A percentile compares a stretch with the other conserved stretches of the same genome.
phyloP scores from a whole-genome alignment of 2,797 vertebrate species.

The Uromys caudimaculatus region DNA sequence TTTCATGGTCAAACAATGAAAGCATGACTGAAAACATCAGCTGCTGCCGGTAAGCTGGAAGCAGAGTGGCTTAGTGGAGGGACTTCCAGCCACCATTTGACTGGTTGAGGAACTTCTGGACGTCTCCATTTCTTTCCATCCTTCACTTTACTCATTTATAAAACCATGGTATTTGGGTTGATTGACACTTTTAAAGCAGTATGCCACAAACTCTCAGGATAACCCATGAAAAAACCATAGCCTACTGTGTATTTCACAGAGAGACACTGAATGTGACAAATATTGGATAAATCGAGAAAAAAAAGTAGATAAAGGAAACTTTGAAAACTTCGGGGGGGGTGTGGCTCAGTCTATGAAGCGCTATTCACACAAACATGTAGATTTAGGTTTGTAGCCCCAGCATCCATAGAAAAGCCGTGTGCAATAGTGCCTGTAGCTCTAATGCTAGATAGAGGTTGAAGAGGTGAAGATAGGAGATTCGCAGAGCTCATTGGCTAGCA shows the following conservation, averaged over 20 bases:
- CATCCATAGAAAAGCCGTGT: neutral
- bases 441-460: neutral
- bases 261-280: neutral
- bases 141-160: neutral
- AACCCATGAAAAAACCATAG: neutral
- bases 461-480: neutral
- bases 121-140: neutral
- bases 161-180: neutral
- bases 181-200: neutral
- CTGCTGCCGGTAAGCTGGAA: neutral
- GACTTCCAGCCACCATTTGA: neutral
- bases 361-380: neutral
- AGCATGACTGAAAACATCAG: neutral
- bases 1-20: neutral
- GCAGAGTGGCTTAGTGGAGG: neutral
- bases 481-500: neutral
- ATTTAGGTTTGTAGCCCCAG: too few relatives aligned
- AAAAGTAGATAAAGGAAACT: neutral
- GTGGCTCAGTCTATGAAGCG: neutral
- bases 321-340: neutral
- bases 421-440: neutral
- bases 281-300: neutral
- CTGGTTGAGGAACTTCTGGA: neutral
- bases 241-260: neutral
- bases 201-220: neutral